Percentiles rank a stretch among this genome's conserved stretches.
These are phyloP conservation scores for Rotaria sp. DNA, from an alignment of 2,888 invertebrate species.

Conservation along the genomic window DNA sequence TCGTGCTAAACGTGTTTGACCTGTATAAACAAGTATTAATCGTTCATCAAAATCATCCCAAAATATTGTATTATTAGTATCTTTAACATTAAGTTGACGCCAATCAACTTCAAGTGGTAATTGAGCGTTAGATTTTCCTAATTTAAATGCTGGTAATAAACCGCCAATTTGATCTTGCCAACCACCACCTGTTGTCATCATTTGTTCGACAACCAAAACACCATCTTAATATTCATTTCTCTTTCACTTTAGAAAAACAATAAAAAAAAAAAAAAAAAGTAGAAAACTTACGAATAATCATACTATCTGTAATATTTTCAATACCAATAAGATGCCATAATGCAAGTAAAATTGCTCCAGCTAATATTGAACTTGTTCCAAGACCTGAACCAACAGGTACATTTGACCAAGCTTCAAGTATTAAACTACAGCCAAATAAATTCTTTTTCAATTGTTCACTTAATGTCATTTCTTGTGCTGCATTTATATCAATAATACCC, in stretches of 20 bases:
- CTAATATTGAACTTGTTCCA: slow-evolving; percentile 61
- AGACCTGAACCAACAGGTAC: slow-evolving; percentile 58
- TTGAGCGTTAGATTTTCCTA: slow-evolving; percentile 51
- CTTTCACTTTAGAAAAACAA: background rate
- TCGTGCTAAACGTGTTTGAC: slow-evolving; percentile 59
- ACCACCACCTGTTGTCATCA: slow-evolving; percentile 40
- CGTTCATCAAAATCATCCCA: slow-evolving; percentile 51
- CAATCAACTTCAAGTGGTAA: slow-evolving; percentile 51
- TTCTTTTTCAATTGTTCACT: slow-evolving; percentile 49
- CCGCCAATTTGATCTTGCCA: slow-evolving; percentile 41
- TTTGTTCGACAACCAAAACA: slow-evolving; percentile 37
- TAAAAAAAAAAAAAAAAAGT: slow-evolving; percentile 53
- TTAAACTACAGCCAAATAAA: slow-evolving; percentile 55
- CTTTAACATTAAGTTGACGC: slow-evolving; percentile 22
- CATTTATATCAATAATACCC: slow-evolving; percentile 50
- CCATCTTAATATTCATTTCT: background rate
- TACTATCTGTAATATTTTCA: slow-evolving; percentile 47
- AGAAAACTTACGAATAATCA: slow-evolving; percentile 44
- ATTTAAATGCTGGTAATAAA: slow-evolving; percentile 54
- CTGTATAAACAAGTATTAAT: slow-evolving; percentile 59
- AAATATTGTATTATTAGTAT: slow-evolving; percentile 43
- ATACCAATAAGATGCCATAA: slow-evolving; percentile 55
- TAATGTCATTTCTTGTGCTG: slow-evolving; percentile 43
- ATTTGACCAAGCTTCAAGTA: slow-evolving; percentile 56
- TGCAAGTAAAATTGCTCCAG: slow-evolving; percentile 57